Conservation (phyloP, 1,140 invertebrate species). For the Conus betulinus region DNA sequence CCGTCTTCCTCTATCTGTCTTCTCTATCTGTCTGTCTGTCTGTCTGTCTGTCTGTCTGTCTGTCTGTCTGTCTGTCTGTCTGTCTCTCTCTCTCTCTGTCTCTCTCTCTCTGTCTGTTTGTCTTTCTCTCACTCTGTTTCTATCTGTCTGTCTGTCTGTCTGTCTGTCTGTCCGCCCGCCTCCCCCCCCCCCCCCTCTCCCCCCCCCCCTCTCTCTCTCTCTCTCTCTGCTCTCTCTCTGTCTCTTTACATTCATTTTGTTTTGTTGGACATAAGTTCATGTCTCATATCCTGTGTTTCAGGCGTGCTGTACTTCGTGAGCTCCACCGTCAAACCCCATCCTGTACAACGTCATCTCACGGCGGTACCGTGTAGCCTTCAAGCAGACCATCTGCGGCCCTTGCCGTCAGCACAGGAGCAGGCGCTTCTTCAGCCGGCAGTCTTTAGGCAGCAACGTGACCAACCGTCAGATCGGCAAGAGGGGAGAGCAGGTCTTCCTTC, state of each 20-base stretch:
- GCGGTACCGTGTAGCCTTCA: conserved; percentile 79
- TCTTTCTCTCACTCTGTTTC: not conserved
- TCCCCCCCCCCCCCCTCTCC: no score
- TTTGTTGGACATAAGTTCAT: no score
- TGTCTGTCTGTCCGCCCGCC: no score
- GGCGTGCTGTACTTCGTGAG: conserved; percentile 79
- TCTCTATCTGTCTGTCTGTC: no score
- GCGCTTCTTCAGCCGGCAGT: not conserved
- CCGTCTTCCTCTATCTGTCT: no score
- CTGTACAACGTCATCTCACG: conserved; percentile 81
- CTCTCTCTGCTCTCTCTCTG: not conserved
- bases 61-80: no score
- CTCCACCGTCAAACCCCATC: conserved; percentile 81
- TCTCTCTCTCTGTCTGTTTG: no score
- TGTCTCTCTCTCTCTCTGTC: no score
- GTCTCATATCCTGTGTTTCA: conserved; percentile 46
- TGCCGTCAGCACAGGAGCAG: conserved; percentile 12
- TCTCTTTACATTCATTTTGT: no score
- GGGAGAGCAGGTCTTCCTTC: not conserved
- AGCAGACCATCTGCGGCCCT: conserved; percentile 57
- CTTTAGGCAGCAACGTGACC: conserved; percentile 16
- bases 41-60: no score
- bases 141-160: not conserved
- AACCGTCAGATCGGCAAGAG: not conserved
- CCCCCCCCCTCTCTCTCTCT: not conserved